Evolutionary conservation across 2,888 invertebrate genomes (phyloP).

Genomic region (Eristalis pertinax): DNA sequence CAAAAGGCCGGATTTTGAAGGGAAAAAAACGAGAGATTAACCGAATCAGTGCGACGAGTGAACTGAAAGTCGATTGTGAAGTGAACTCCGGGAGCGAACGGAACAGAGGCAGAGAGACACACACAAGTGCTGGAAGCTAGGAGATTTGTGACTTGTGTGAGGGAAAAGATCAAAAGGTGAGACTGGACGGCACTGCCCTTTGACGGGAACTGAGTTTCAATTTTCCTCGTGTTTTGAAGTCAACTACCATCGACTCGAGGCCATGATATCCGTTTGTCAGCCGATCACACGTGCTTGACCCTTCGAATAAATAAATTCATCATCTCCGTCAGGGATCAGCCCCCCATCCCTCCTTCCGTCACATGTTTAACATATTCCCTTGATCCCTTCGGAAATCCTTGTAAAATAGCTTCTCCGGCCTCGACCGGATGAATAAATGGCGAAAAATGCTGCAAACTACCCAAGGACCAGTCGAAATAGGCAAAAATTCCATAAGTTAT

Average conservation of each 20-base stretch:
- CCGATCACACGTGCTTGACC: background rate
- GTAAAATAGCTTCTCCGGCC: constrained; percentile 26
- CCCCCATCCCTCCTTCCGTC: background rate
- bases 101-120: too few relatives aligned
- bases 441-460: constrained; percentile 36
- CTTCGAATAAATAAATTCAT: background rate
- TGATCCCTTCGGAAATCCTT: constrained; percentile 42
- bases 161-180: too few relatives aligned
- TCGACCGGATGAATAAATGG: background rate
- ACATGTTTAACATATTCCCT: constrained; percentile 33
- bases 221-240: too few relatives aligned
- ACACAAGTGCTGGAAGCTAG: too few relatives aligned
- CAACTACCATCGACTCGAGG: too few relatives aligned
- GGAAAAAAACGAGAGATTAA: background rate
- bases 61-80: background rate
- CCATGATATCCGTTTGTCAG: background rate
- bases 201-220: too few relatives aligned
- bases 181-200: too few relatives aligned
- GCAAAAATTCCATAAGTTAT: constrained; percentile 54
- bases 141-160: too few relatives aligned
- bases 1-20: background rate
- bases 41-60: background rate
- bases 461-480: constrained; percentile 64
- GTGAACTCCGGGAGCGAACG: background rate
- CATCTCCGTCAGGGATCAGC: background rate